A percentile compares a stretch with the other conserved stretches of the same genome.
Conservation (phyloP, 2,797 vertebrate genomes). For the Leuciscus waleckii region DNA sequence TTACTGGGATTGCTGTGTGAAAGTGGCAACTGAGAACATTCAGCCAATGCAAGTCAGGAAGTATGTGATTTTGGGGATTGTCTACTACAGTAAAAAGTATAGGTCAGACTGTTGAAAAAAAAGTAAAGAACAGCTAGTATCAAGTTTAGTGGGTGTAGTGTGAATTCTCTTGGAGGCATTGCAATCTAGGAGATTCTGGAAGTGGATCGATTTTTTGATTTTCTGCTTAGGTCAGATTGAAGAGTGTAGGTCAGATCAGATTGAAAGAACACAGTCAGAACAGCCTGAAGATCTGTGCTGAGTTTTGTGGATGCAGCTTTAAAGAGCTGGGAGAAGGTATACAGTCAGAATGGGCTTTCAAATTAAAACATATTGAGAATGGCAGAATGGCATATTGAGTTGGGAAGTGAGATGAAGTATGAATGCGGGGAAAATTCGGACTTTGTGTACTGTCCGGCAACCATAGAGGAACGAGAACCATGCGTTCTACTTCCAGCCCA, state of each 20-base stretch:
- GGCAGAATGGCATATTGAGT: not conserved
- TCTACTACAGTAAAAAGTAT: not conserved
- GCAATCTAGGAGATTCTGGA: not conserved
- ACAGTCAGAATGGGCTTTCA: not conserved
- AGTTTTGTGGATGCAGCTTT: not conserved
- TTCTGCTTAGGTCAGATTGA: not conserved
- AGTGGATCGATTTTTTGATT: not conserved
- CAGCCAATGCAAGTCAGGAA: not conserved
- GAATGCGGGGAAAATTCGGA: not conserved
- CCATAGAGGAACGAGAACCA: not conserved
- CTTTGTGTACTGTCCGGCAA: not conserved
- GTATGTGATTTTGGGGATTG: not conserved
- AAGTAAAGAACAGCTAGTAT: not conserved
- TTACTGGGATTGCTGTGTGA: not conserved
- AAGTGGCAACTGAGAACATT: not conserved
- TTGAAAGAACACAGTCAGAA: slow-evolving; percentile 6
- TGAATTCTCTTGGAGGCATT: not conserved
- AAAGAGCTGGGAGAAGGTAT: not conserved
- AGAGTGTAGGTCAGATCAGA: not conserved
- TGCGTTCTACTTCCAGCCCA: not conserved
- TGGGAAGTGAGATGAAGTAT: not conserved
- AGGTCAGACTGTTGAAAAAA: not conserved
- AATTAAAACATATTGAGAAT: not conserved
- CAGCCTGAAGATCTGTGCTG: slow-evolving; percentile 5
- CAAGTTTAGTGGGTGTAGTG: not conserved